These are phyloP conservation scores for Platygyra sinensis DNA, from an alignment of 64 coral and sea anemone species.

Conservation along the genomic window DNA sequence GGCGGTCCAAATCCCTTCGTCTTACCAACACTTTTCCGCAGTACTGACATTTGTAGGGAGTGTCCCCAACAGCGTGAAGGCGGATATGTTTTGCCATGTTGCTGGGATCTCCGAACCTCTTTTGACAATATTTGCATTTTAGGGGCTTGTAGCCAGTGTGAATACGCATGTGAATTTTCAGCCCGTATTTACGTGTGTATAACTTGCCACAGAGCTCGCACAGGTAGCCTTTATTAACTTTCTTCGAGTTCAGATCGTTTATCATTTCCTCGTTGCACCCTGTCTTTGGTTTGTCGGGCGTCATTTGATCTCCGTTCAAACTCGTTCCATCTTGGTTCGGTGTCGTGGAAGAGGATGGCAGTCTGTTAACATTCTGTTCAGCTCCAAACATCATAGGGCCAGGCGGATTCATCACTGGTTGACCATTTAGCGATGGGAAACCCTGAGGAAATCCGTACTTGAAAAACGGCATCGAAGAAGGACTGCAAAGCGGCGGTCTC, in stretches of 20 bases:
- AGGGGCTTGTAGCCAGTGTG: slow-evolving; percentile 98
- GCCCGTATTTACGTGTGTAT: slow-evolving; percentile 97
- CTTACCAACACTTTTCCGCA: slow-evolving; percentile 97
- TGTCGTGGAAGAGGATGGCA: slow-evolving; percentile 71
- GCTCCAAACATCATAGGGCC: slow-evolving; percentile 86
- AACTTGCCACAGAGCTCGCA: slow-evolving; percentile 99
- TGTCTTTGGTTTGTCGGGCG: slow-evolving; percentile 52
- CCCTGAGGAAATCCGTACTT: slow-evolving; percentile 94
- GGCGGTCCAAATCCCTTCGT: slow-evolving; percentile 95
- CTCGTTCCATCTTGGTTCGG: slow-evolving; percentile 53
- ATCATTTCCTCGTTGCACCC: slow-evolving; percentile 96
- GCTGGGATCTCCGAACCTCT: slow-evolving; percentile 97
- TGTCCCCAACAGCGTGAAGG: slow-evolving; percentile 97
- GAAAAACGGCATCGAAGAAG: slow-evolving; percentile 90
- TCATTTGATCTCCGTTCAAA: slow-evolving; percentile 50
- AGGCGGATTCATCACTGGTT: slow-evolving; percentile 66
- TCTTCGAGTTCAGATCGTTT: slow-evolving; percentile 99
- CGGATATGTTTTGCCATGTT: slow-evolving; percentile 99
- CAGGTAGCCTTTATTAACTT: slow-evolving; percentile 98
- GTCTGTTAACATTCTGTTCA: slow-evolving; percentile 75
- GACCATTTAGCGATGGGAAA: slow-evolving; percentile 85
- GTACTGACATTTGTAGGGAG: slow-evolving; percentile 98
- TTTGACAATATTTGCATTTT: slow-evolving; percentile 99
- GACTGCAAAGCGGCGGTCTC: slow-evolving; percentile 85
- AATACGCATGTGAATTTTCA: slow-evolving; percentile 99